Conservation (phyloP, 1,140 invertebrate genomes). For the Helicoverpa zea region DNA sequence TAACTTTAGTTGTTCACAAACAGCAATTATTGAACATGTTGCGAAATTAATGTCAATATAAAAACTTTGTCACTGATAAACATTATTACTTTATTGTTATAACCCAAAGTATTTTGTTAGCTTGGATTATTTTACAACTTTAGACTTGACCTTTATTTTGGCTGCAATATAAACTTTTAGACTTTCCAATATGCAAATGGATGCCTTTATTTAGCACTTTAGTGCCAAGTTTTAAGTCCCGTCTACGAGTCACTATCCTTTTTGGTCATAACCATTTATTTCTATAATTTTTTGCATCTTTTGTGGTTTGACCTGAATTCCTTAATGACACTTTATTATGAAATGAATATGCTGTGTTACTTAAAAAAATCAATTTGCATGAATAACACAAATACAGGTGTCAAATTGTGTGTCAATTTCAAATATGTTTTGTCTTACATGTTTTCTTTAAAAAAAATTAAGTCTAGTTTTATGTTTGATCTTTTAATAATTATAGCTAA, state of each 20-base stretch:
- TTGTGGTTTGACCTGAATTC: not conserved
- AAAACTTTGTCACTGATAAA: slow-evolving; percentile 25
- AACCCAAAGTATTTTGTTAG: not conserved
- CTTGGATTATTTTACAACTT: not conserved
- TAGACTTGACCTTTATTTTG: not conserved
- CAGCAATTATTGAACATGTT: slow-evolving; percentile 37
- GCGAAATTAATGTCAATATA: slow-evolving; percentile 11
- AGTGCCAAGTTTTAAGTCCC: not conserved
- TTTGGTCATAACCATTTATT: not conserved
- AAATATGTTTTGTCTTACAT: no score
- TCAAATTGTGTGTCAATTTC: no score
- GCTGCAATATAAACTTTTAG: not conserved
- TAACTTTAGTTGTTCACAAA: slow-evolving; percentile 28
- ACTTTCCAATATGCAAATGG: not conserved
- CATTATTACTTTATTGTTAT: slow-evolving; percentile 8
- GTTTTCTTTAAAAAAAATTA: no score
- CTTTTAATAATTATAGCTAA: not conserved
- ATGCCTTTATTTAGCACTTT: slow-evolving; percentile 7
- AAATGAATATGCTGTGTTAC: no score
- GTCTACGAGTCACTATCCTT: not conserved
- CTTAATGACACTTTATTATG: no score
- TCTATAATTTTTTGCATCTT: not conserved
- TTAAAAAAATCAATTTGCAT: no score
- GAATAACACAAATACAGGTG: no score
- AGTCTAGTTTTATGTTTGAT: no score